Conservation (phyloP, 2,797 vertebrate genomes). For the Tiaroga cobitis region DNA sequence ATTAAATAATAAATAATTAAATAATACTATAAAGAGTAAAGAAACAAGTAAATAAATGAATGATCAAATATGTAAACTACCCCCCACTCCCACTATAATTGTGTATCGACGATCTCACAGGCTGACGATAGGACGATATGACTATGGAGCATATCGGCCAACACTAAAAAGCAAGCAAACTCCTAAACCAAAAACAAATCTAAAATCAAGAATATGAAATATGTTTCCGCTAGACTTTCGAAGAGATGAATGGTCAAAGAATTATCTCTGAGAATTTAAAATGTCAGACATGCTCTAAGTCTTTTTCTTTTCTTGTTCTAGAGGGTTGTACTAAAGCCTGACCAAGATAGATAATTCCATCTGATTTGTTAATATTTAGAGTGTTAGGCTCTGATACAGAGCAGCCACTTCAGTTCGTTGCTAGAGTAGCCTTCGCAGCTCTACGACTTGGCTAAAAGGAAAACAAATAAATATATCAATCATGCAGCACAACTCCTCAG, state of each 20-base stretch:
- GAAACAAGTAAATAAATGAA: no score
- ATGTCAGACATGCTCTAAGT: background rate
- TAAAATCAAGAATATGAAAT: background rate
- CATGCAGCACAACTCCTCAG: constrained; percentile 54
- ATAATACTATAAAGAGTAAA: no score
- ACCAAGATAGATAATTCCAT: constrained; percentile 14
- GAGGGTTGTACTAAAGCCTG: background rate
- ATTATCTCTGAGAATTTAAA: background rate
- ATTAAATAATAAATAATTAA: no score
- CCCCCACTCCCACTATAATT: no score
- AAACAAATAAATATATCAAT: constrained; percentile 55
- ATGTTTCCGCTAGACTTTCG: background rate
- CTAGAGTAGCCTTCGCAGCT: constrained; percentile 47
- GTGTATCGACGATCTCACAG: no score
- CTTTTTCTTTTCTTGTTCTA: background rate
- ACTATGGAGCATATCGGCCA: no score
- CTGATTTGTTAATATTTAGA: constrained; percentile 1
- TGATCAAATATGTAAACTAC: no score
- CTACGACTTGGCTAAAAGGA: constrained; percentile 55
- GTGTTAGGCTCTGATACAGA: constrained; percentile 36
- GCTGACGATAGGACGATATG: no score
- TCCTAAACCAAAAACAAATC: background rate
- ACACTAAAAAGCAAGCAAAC: background rate
- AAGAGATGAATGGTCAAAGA: background rate
- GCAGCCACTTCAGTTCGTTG: constrained; percentile 9